Evolutionary conservation across 2,888 invertebrate species (phyloP).

Genomic region (Salticus scenicus): DNA sequence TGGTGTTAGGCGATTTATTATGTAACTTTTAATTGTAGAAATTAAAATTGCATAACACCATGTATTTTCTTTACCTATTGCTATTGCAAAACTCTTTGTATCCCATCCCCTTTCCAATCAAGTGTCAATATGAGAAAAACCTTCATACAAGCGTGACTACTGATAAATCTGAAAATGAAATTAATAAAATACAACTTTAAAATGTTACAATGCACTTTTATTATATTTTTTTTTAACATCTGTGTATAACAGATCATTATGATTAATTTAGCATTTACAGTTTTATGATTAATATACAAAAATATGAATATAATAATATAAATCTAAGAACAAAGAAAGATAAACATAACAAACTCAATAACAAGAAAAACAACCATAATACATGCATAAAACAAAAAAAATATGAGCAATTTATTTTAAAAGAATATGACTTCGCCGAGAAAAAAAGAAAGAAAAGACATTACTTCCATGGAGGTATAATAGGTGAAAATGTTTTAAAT

Average conservation of each 20-base stretch:
- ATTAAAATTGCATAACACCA: too few relatives aligned
- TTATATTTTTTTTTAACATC: background rate
- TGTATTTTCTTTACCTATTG: too few relatives aligned
- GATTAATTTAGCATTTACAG: background rate
- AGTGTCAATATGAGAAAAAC: too few relatives aligned
- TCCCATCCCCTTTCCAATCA: too few relatives aligned
- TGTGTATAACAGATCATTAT: background rate
- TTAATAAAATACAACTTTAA: too few relatives aligned
- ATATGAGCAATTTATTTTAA: background rate
- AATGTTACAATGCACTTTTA: constrained; percentile 3
- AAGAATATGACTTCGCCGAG: background rate
- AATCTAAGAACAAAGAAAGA: constrained; percentile 56
- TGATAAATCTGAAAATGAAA: too few relatives aligned
- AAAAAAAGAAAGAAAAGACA: background rate
- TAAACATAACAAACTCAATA: constrained; percentile 56
- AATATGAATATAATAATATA: constrained; percentile 43
- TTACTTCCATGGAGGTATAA: background rate
- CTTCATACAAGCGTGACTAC: too few relatives aligned
- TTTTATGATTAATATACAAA: constrained; percentile 37
- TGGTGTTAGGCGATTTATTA: too few relatives aligned
- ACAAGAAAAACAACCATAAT: constrained; percentile 24
- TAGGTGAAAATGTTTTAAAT: too few relatives aligned
- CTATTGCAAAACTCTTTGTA: too few relatives aligned
- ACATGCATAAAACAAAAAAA: constrained; percentile 16
- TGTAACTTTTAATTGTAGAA: too few relatives aligned